These are phyloP conservation scores for Galeruca laticollis DNA, from an alignment of 2,888 invertebrate species.

Conservation along the genomic window DNA sequence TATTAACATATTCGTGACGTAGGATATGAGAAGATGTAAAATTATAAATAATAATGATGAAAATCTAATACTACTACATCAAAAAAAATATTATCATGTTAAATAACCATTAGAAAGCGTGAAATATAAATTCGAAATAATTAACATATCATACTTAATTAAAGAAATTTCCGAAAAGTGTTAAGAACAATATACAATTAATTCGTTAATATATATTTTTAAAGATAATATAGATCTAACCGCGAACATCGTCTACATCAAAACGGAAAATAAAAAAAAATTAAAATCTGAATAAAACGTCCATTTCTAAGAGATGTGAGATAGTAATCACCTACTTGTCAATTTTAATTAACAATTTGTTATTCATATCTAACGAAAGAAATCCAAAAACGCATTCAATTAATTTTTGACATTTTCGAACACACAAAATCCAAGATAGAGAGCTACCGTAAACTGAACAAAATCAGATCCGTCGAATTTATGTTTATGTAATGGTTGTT, in stretches of 20 bases:
- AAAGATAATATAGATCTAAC: background rate
- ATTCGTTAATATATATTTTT: background rate
- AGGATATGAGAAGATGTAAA: too few relatives aligned
- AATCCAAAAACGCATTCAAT: conserved; percentile 1
- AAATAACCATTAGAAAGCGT: background rate
- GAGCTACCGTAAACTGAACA: background rate
- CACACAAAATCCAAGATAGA: background rate
- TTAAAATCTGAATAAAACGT: conserved; percentile 1
- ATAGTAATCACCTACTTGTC: background rate
- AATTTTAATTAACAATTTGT: conserved; percentile 19
- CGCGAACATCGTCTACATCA: background rate
- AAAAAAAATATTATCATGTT: background rate
- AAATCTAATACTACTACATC: too few relatives aligned
- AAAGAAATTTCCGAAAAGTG: background rate
- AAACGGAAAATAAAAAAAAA: background rate
- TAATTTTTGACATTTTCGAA: conserved; percentile 13
- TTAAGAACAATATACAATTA: background rate
- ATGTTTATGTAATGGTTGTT: background rate
- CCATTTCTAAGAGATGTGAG: background rate
- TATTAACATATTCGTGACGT: too few relatives aligned
- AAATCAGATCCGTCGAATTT: background rate
- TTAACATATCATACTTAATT: background rate
- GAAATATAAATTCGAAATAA: background rate
- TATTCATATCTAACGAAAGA: background rate
- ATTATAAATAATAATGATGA: too few relatives aligned